These are phyloP conservation scores for Ondatra zibethicus DNA, from an alignment of 2,113 vertebrate species.

Conservation along the genomic window DNA sequence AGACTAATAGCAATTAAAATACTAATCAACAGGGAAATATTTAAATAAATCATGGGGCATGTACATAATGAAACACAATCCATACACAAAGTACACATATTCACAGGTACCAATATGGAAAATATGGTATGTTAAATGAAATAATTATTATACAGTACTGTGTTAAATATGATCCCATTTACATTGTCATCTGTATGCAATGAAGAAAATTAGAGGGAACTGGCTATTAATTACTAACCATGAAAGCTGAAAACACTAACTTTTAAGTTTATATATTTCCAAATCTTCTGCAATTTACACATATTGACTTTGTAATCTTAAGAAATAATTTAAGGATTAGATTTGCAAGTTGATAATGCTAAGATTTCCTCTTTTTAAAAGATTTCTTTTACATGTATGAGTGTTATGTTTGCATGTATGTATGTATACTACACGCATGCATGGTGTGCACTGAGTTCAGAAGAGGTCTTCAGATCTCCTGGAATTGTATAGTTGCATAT, in stretches of 20 bases:
- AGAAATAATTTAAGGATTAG: conserved; percentile 27
- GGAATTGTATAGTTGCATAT: neutral
- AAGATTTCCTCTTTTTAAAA: neutral
- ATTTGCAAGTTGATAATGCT: neutral
- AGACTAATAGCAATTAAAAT: conserved; percentile 14
- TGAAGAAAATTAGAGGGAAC: conserved; percentile 23
- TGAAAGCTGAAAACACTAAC: neutral
- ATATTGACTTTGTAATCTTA: conserved; percentile 10
- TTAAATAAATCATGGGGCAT: neutral
- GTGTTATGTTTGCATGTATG: neutral
- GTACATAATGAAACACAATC: neutral
- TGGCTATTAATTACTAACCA: conserved; percentile 19
- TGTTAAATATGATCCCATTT: conserved; percentile 10
- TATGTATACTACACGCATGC: neutral
- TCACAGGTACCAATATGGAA: neutral
- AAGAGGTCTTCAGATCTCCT: neutral
- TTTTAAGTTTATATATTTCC: conserved; percentile 29
- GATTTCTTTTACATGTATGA: neutral
- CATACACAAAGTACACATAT: neutral
- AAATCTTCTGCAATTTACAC: conserved; percentile 14
- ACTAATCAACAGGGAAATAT: neutral
- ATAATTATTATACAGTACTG: neutral
- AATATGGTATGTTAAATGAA: neutral
- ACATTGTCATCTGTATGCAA: neutral
- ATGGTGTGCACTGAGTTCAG: neutral